Evolutionary conservation across 2,113 vertebrate genomes (phyloP).

Genomic region (Terrapene triunguis): DNA sequence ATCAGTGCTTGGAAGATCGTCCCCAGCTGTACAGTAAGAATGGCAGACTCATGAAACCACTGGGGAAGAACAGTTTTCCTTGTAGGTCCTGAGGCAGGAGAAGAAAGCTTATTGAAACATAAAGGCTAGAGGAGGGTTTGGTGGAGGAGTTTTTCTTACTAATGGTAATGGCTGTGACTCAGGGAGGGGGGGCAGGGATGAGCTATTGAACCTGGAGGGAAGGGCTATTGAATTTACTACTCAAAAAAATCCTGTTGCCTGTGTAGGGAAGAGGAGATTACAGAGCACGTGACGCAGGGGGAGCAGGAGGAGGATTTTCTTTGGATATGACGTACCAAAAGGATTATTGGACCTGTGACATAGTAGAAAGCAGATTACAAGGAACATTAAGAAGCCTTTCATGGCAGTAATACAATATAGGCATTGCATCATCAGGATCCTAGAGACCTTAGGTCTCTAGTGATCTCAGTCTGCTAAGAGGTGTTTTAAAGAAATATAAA

Average conservation of each 20-base stretch:
- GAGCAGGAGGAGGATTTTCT: background rate
- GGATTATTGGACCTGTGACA: background rate
- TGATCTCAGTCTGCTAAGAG: slow-evolving; percentile 9
- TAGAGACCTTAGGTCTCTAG: background rate
- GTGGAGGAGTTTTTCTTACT: background rate
- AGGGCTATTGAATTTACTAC: background rate
- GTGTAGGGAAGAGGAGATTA: background rate
- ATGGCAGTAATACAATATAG: background rate
- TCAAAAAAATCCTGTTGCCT: background rate
- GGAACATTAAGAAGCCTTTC: background rate
- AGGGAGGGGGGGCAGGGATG: background rate
- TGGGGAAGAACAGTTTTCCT: background rate
- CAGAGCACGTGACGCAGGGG: background rate
- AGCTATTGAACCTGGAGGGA: background rate
- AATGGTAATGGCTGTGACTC: background rate
- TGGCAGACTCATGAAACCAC: background rate
- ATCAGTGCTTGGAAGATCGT: slow-evolving; percentile 28
- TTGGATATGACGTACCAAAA: background rate
- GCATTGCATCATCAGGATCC: background rate
- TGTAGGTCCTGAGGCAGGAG: background rate
- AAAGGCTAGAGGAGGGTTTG: slow-evolving; percentile 4
- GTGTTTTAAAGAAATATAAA: slow-evolving; percentile 8
- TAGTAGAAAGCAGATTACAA: background rate
- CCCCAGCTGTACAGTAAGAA: background rate
- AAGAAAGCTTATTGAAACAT: slow-evolving; percentile 42